These are phyloP conservation scores for Cebus imitator DNA, from an alignment of 2,113 vertebrate species.

Conservation along the genomic window DNA sequence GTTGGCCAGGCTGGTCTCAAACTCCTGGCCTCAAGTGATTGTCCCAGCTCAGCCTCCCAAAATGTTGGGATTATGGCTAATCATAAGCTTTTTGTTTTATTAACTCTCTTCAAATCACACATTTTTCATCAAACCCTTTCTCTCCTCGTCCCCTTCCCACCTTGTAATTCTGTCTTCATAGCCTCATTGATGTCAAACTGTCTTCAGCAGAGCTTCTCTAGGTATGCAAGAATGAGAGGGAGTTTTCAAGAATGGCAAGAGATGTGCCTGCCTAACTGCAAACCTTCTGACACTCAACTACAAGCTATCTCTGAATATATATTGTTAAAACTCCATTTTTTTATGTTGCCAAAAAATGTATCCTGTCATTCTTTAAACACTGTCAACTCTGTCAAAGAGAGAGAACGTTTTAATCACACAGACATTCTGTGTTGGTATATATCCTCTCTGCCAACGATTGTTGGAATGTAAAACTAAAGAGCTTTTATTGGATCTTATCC, in stretches of 20 bases:
- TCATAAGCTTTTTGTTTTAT: background rate
- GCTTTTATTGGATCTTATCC: background rate
- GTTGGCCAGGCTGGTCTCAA: too few species aligned
- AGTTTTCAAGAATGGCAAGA: constrained; percentile 15
- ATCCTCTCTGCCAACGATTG: background rate
- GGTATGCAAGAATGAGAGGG: background rate
- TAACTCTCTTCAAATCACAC: background rate
- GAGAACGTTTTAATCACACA: background rate
- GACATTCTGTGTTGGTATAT: background rate
- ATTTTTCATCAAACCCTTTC: background rate
- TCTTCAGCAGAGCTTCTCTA: background rate
- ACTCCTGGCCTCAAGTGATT: too few species aligned
- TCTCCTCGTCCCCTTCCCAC: background rate
- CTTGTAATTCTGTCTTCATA: background rate
- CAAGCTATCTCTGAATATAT: background rate
- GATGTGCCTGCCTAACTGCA: background rate
- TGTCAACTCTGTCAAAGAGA: background rate
- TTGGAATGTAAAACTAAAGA: background rate
- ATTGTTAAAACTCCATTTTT: background rate
- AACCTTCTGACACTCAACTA: background rate
- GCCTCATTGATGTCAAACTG: background rate
- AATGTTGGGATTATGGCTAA: background rate
- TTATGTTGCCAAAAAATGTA: background rate
- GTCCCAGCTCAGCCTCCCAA: too few species aligned
- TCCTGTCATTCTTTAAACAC: constrained; percentile 32